Percentiles rank a stretch among this genome's conserved stretches.
Evolutionary conservation across 2,113 vertebrate genomes (phyloP).

Genomic region (Solenodon paradoxus): DNA sequence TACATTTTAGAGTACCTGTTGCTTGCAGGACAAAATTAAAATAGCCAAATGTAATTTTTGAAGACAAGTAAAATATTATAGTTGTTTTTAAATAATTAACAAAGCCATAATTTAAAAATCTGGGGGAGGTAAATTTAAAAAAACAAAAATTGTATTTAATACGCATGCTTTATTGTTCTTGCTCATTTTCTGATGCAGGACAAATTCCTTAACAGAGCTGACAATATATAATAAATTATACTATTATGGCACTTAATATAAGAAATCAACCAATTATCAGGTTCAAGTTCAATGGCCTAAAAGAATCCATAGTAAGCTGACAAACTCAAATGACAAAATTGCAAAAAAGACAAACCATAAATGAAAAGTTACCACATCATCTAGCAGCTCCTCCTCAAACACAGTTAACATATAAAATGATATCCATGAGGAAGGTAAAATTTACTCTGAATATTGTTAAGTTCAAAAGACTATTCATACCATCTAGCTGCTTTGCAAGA

Average conservation of each 20-base stretch:
- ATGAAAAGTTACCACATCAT: background rate
- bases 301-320: background rate
- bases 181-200: background rate
- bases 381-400: background rate
- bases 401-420: background rate
- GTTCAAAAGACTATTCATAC: background rate
- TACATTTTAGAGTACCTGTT: background rate
- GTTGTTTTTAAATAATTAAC: background rate
- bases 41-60: background rate
- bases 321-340: background rate
- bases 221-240: background rate
- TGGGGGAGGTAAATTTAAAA: background rate
- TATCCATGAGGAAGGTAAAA: background rate
- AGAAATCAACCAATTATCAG: background rate
- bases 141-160: background rate
- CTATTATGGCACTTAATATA: background rate
- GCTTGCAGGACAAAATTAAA: background rate
- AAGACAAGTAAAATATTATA: background rate
- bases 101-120: background rate
- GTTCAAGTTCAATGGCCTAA: rapidly evolving
- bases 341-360: background rate
- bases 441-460: background rate
- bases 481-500: background rate
- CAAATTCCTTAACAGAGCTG: background rate
- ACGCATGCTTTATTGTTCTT: background rate